Conservation (phyloP, 2,888 invertebrate genomes). For the Drosophila affinis region DNA sequence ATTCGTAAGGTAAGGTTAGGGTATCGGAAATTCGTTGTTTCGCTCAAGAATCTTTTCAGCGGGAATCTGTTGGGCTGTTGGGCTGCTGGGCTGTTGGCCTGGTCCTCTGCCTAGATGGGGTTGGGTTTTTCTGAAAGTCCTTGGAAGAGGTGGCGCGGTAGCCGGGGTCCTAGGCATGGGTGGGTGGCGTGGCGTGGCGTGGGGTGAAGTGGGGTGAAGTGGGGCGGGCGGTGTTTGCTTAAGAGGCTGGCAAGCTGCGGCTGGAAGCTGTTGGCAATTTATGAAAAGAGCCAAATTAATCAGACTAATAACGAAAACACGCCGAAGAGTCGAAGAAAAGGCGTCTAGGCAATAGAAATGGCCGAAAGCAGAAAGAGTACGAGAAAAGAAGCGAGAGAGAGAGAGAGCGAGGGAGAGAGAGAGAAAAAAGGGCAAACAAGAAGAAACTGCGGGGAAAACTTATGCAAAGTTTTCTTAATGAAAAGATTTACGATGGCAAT, state of each 20-base stretch:
- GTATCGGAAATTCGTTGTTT: not conserved
- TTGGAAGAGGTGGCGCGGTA: not conserved
- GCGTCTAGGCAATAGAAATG: conserved; percentile 63
- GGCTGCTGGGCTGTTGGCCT: conserved; percentile 5
- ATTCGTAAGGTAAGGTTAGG: not conserved
- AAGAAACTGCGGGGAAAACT: conserved; percentile 61
- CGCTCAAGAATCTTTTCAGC: conserved; percentile 34
- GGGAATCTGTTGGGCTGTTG: conserved; percentile 35
- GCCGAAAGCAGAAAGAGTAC: conserved; percentile 15
- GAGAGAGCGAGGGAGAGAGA: not conserved
- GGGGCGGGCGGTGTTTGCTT: conserved; percentile 11
- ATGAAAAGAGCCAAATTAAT: conserved; percentile 84
- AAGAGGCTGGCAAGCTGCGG: conserved; percentile 61
- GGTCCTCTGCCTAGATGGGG: not conserved
- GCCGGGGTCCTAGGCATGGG: not conserved
- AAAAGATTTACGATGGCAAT: conserved; percentile 84
- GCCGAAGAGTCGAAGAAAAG: conserved; percentile 66
- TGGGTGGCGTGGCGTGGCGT: not conserved
- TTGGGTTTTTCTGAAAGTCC: conserved; percentile 12
- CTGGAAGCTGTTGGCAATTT: conserved; percentile 81
- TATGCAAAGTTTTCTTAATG: conserved; percentile 84
- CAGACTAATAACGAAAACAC: conserved; percentile 84
- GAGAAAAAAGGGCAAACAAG: conserved; percentile 32
- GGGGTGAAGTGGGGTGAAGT: not conserved
- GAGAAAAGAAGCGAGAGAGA: conserved; percentile 11